Conservation (phyloP, 2,113 vertebrate species). For the Thunnus maccoyii region DNA sequence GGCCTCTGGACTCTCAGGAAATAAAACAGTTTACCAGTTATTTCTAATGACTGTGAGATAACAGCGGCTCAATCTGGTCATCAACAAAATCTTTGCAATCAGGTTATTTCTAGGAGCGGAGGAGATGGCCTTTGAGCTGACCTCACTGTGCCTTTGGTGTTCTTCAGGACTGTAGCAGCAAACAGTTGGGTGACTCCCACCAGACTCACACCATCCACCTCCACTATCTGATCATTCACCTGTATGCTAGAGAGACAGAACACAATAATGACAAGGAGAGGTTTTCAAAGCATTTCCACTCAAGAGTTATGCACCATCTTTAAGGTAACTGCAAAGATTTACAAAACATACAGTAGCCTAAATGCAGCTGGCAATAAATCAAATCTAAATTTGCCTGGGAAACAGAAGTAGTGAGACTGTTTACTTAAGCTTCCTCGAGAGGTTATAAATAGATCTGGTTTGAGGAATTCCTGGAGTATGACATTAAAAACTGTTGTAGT, state of each 20-base stretch:
- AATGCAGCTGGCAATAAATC: conserved; percentile 8
- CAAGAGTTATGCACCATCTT: background rate
- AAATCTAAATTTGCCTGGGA: conserved; percentile 35
- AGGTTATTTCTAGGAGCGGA: background rate
- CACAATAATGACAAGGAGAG: background rate
- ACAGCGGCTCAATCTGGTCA: background rate
- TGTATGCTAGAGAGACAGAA: conserved; percentile 77
- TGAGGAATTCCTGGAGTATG: conserved; percentile 24
- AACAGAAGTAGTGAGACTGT: conserved; percentile 31
- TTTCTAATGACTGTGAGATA: background rate
- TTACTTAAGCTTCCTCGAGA: conserved; percentile 42
- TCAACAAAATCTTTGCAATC: conserved; percentile 17
- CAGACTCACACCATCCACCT: conserved; percentile 92
- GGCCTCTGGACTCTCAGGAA: background rate
- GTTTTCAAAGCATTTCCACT: conserved; percentile 14
- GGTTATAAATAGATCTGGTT: conserved; percentile 60
- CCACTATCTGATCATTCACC: conserved; percentile 96
- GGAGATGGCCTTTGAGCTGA: conserved; percentile 67
- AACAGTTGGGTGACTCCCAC: conserved; percentile 95
- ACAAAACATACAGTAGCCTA: background rate
- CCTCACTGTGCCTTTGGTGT: conserved; percentile 94
- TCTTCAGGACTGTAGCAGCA: conserved; percentile 94
- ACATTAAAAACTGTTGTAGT: conserved; percentile 24
- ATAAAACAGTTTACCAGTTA: background rate
- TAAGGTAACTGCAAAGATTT: background rate